Base-by-base conservation (phyloP, 2,888 invertebrate species). In the Dynastes grantii region DNA sequence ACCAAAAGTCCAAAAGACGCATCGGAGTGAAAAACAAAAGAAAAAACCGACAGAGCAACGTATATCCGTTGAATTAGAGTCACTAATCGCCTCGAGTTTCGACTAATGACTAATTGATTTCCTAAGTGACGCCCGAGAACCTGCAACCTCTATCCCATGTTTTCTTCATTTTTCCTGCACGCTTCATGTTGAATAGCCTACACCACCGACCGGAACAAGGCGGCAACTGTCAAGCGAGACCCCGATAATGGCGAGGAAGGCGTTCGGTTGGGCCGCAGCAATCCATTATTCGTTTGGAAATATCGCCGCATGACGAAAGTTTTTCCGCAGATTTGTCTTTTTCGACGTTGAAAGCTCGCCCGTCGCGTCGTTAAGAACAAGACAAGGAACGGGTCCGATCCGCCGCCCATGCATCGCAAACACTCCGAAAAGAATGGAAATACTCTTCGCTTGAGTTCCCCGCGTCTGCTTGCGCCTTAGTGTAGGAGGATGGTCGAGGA, bases 31-130 rank as follows among this genome's bases (percentile, higher is more conserved):
- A 45, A 11, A 45, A 2, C 2, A 45, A 45, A 45, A 11, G 45
- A 11, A 8, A 45, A 45, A 8, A 0, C 45, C 6, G 45, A 45
- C 32, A 32, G 32, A 32, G 4, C 32, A 45, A 45, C 45, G 45
- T 45, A 2, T 22, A 8, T 45, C 45, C 45, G 8, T 11, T 29
- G 63, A 29, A 63, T 6, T 63, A 63, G 11, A 1, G 3, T 11
- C 27, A 9, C 63, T 63, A 63, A 63, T 63, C 63, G 63, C 13
- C 63, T 63, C 9, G 63, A 63, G 32, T 63, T 63, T 63, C 29
- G 63, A 63, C 63, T 63, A 63, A 63, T 63, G 63, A 63, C 63
- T 63, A 63, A 63, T 63, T 63, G 63, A 63, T 63, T 63, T 63
- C 63, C 27, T 63, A 63, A 63, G 63, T 63, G 63, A 63, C 63